phyloP scores from a whole-genome alignment of 2,113 vertebrate species.

The Prolemur simus region DNA sequence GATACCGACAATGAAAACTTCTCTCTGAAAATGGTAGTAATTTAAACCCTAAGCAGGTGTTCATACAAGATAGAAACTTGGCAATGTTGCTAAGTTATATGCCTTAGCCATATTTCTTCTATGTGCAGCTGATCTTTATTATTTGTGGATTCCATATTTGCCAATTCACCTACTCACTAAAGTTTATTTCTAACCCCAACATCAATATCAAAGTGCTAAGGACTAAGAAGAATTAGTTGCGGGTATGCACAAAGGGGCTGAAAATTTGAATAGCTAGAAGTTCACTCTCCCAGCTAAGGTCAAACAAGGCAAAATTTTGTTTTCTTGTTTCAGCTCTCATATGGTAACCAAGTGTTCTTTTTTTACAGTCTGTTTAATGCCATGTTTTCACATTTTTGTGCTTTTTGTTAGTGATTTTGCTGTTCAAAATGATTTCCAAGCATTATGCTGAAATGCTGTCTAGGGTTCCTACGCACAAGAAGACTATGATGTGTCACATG shows the following conservation, averaged over 20 bases:
- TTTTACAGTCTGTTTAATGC: neutral
- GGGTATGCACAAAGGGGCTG: fast-evolving
- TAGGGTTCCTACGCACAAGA: neutral
- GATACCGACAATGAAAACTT: neutral
- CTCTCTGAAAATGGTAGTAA: neutral
- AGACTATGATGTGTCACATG: neutral
- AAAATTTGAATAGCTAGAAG: neutral
- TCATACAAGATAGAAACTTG: neutral
- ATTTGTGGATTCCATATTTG: neutral
- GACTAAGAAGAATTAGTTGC: neutral
- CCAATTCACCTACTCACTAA: neutral
- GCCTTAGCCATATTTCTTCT: neutral
- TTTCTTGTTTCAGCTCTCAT: neutral
- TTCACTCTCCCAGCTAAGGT: neutral
- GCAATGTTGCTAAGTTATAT: neutral
- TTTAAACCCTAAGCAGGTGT: neutral
- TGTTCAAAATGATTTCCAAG: neutral
- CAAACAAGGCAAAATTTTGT: neutral
- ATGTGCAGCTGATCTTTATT: neutral
- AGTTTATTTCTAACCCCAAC: neutral
- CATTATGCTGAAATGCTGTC: neutral
- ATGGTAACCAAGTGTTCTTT: neutral
- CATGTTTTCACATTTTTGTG: neutral
- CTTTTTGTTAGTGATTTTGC: neutral
- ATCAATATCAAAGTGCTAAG: neutral